Evolutionary conservation across 2,888 invertebrate genomes (phyloP), one percentile per base, ranked within the genome.

Genomic region (Carterocephalus palaemon): DNA sequence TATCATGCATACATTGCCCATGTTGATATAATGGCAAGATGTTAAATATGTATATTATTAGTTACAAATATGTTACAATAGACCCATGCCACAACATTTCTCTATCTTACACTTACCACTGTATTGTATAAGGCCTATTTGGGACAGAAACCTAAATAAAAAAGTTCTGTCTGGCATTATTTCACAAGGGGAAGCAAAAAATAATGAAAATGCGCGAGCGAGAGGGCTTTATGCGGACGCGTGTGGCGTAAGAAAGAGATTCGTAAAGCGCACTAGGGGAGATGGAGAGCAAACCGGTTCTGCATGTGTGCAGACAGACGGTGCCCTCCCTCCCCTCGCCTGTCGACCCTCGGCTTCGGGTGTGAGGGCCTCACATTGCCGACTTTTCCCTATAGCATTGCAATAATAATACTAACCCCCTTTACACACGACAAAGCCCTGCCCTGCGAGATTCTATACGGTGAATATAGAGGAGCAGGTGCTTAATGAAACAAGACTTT

Each of bases 161-260:
- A 84, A 81, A 71, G 70, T 64, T 62, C 60, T 66, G 76, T 73
- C 78, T 75, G 77, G 80, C 74, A 74, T 75, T 76, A 82, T 81
- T 81, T 76, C 67, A 83, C 74, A 79, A 74, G 82, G 81, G 76
- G 74, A 81, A 76, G 76, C 80, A 83, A 85, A 69, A 84, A 82
- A 79, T 81, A 82, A 82, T 77, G 74, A 78, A 80, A 84, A 77
- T 60, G 83, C 77, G 77, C 71, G 77, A 80, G 63, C 49, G 77
- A 74, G 79, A 79, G 59, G 71, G 72, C 62, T 52, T 62, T 67
- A 77, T 76, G 75, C 73, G 67, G 62, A 67, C 77, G 77, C 75
- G 75, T 79, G 76, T 76, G 80, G 75, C 70, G 65, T 67, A 67
- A 72, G 69, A 84, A 69, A 74, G 74, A 75, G 74, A 72, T 57